Conservation (phyloP, 2,888 invertebrate species). For the Drosophila diplacantha region DNA sequence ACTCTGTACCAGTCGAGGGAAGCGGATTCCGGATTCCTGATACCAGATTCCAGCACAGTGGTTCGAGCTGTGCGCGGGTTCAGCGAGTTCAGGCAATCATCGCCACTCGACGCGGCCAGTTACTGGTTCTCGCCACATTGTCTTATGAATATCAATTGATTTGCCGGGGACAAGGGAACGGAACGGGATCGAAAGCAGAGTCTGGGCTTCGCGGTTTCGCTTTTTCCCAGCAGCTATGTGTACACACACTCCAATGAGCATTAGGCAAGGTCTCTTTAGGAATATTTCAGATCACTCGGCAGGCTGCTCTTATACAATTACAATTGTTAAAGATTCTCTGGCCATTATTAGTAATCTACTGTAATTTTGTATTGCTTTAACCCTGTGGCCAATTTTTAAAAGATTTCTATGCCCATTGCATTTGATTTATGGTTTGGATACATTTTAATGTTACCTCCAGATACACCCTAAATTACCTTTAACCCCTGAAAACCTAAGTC, state of each 20-base stretch:
- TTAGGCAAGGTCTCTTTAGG: not conserved
- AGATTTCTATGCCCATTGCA: not conserved
- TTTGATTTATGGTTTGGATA: not conserved
- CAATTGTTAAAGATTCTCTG: not conserved
- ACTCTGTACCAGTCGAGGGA: conserved; percentile 17
- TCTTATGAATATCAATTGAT: conserved; percentile 42
- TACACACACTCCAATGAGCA: conserved; percentile 1
- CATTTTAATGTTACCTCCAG: not conserved
- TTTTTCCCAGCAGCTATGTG: conserved; percentile 9
- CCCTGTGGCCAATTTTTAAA: too few relatives aligned
- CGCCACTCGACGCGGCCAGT: not conserved
- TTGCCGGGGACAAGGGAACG: conserved; percentile 8
- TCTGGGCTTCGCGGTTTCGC: conserved; percentile 5
- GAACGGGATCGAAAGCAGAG: conserved; percentile 11
- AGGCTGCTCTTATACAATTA: too few relatives aligned
- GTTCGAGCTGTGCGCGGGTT: conserved; percentile 12
- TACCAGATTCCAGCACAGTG: conserved; percentile 29
- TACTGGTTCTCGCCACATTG: conserved; percentile 26
- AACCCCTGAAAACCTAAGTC: not conserved
- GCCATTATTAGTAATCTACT: not conserved
- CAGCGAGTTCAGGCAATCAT: conserved; percentile 21
- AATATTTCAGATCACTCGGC: not conserved
- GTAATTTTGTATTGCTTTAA: not conserved
- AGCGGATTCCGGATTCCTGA: conserved; percentile 16
- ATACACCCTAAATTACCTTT: not conserved